Base-by-base conservation (phyloP, 2,113 vertebrate genomes). In the Aplodontia rufa region DNA sequence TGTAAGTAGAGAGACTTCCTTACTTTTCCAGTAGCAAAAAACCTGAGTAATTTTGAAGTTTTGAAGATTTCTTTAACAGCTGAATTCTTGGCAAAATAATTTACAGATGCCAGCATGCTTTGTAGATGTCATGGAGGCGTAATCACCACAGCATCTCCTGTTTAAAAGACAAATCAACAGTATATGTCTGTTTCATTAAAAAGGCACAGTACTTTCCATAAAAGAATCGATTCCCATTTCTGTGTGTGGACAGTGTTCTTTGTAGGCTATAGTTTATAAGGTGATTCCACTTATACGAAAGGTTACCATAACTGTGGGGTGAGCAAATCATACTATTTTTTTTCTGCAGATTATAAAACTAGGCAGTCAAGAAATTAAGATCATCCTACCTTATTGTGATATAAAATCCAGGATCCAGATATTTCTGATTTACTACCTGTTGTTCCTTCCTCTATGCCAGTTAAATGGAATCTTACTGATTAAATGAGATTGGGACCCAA, bases 41-140 rank as follows among this genome's bases (percentile, higher is more conserved):
- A 45, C 30, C 85, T n/a, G 26, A 71, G 8, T 75, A 55, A 82
- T 81, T 92, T 94, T 76, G 60, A 68, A 37, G n/a, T 97, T 96
- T 83, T 74, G 49, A 30, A 83, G n/a, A 80, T 88, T 94, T 72
- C 8, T 74, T 94, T 91, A 91, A 68, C 40, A 78, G 24, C 81
- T 75, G 51, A 95, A 91, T 93, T 93, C 76, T 91, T 95, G 12
- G 12, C 24, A 30, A 94, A 96, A 37, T 94, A 94, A 97, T 96
- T 97, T 94, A 87, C 45, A 90, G 96, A 78, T 68, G 71, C 87
- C 60, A 93, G 72, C 6, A 3, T 87, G 30, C 42, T 96, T 51
- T 91, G 17, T 96, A 86, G 91, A 97, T 97, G 95, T 95, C 79
- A 96, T 93, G 64, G 58, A 79, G 68, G 9, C 91, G 45, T 45